Evolutionary conservation across 1,140 invertebrate genomes (phyloP).

Genomic region (Drosophila chauvacae): DNA sequence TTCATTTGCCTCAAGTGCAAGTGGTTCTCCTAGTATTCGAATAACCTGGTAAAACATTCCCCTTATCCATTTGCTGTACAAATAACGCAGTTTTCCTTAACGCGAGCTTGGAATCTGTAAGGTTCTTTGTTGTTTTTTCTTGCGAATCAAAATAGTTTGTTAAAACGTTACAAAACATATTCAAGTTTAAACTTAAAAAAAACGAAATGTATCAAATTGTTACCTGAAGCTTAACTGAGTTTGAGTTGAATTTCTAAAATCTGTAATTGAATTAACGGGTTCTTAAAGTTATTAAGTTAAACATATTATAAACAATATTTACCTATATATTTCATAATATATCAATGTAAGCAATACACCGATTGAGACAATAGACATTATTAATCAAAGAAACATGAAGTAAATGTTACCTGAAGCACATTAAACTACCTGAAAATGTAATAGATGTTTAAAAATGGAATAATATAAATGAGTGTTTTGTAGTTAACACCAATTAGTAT

Average conservation of each 20-base stretch:
- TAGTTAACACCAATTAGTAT: constrained; percentile 2
- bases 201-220: constrained; percentile 30
- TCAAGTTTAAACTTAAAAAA: constrained; percentile 9
- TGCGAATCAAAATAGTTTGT: constrained; percentile 56
- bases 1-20: constrained; percentile 77
- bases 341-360: constrained; percentile 17
- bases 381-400: neutral
- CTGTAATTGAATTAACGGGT: neutral
- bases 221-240: constrained; percentile 22
- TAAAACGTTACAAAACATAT: constrained; percentile 5
- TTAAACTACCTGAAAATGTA: constrained; percentile 13
- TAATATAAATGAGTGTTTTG: neutral
- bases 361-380: constrained; percentile 25
- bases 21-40: constrained; percentile 53
- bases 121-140: constrained; percentile 4
- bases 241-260: constrained; percentile 23
- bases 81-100: constrained; percentile 30
- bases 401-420: constrained; percentile 24
- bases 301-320: neutral
- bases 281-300: neutral
- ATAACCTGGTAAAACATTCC: constrained; percentile 3
- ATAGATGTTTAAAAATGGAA: constrained; percentile 1
- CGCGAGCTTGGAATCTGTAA: constrained; percentile 5
- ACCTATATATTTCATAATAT: constrained; percentile 6
- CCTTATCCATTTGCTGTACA: constrained; percentile 25